Percentiles rank a stretch among this genome's conserved stretches.
Conservation (phyloP, 2,888 invertebrate species). For the Agrilus cyanescens region DNA sequence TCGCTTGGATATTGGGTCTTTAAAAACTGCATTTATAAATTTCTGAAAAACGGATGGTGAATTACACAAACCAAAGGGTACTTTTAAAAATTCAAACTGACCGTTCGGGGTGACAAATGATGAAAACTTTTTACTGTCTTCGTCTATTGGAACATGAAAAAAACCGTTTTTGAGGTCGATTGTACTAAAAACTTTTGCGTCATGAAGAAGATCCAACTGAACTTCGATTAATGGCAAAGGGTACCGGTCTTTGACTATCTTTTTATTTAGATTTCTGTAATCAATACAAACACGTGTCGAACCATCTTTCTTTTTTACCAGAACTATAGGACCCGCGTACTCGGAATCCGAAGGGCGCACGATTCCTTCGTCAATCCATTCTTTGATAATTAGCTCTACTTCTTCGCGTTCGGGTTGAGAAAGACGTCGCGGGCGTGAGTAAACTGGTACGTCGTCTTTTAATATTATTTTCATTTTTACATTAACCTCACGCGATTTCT, state of each 20-base stretch:
- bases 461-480: constrained; percentile 23
- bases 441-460: constrained; percentile 21
- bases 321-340: constrained; percentile 24
- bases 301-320: constrained; percentile 22
- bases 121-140: constrained; percentile 23
- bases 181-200: constrained; percentile 21
- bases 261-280: constrained; percentile 28
- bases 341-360: constrained; percentile 24
- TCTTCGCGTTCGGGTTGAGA: constrained; percentile 16
- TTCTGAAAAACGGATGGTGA: constrained; percentile 27
- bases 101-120: constrained; percentile 29
- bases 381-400: constrained; percentile 21
- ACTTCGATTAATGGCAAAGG: constrained; percentile 30
- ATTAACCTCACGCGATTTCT: constrained; percentile 14
- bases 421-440: constrained; percentile 18
- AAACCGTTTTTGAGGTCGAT: too few species aligned
- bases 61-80: constrained; percentile 31
- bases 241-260: constrained; percentile 21
- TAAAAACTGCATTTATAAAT: constrained; percentile 23
- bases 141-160: constrained; percentile 26
- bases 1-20: constrained; percentile 14
- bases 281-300: constrained; percentile 26
- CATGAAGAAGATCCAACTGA: constrained; percentile 21
- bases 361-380: constrained; percentile 25
- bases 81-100: constrained; percentile 29